These are phyloP conservation scores for Coelogynopora nodosa DNA, from an alignment of 2,888 invertebrate genomes.

Conservation along the genomic window DNA sequence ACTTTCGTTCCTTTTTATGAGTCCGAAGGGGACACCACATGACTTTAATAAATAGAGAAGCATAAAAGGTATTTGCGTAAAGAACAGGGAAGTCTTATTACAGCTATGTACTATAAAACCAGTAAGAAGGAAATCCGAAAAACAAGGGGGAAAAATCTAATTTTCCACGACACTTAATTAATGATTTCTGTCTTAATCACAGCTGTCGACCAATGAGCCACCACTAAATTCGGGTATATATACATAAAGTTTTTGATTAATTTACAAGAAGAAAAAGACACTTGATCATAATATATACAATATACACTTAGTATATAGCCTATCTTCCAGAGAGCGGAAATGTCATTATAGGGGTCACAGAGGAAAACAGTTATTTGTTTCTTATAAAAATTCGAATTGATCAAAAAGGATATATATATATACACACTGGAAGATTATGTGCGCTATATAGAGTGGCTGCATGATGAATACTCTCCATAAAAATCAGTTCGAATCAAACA, in stretches of 20 bases:
- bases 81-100: too few species aligned
- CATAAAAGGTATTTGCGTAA: too few species aligned
- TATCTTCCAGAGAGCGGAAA: not conserved
- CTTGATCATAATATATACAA: not conserved
- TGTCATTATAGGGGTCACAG: not conserved
- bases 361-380: not conserved
- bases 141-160: not conserved
- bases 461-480: too few species aligned
- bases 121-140: too few species aligned
- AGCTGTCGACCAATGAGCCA: not conserved
- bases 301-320: not conserved
- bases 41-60: too few species aligned
- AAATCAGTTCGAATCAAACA: too few species aligned
- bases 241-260: not conserved
- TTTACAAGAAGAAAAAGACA: not conserved
- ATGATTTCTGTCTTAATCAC: not conserved
- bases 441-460: not conserved
- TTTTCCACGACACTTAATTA: not conserved
- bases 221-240: not conserved
- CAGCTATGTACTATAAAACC: too few species aligned
- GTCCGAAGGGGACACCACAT: not conserved
- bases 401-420: not conserved
- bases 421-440: not conserved
- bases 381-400: not conserved
- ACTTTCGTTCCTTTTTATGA: too few species aligned